Evolutionary conservation across 2,888 invertebrate genomes (phyloP).

Genomic region (Atherix ibis): DNA sequence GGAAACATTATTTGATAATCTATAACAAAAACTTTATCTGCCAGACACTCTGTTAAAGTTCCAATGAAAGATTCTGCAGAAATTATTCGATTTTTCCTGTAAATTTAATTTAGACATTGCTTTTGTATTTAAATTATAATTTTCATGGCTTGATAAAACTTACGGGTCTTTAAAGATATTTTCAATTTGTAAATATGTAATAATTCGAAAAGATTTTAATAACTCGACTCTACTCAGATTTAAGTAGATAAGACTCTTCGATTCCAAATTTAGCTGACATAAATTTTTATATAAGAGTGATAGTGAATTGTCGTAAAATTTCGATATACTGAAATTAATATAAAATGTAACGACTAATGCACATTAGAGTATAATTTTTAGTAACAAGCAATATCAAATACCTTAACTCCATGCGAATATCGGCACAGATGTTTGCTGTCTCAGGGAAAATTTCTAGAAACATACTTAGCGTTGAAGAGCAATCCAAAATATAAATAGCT

Average conservation of each 20-base stretch:
- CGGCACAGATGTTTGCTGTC: constrained; percentile 37
- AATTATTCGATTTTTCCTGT: constrained; percentile 8
- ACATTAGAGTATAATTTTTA: constrained; percentile 4
- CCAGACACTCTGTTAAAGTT: constrained; percentile 35
- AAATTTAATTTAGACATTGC: constrained; percentile 7
- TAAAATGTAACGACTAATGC: too few relatives aligned
- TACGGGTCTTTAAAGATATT: constrained; percentile 27
- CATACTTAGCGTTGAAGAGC: constrained; percentile 47
- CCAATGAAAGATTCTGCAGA: constrained; percentile 22
- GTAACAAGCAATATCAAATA: constrained; percentile 16
- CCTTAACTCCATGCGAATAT: constrained; percentile 42
- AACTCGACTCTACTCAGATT: constrained; percentile 32
- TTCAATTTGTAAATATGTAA: constrained; percentile 29
- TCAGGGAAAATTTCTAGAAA: constrained; percentile 52
- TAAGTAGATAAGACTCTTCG: constrained; percentile 23
- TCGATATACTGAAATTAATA: constrained; percentile 45
- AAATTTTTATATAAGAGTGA: constrained; percentile 52
- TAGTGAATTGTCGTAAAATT: constrained; percentile 59
- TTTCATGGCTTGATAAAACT: constrained; percentile 17
- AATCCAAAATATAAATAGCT: constrained; percentile 51
- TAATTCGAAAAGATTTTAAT: constrained; percentile 31
- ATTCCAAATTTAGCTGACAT: constrained; percentile 24
- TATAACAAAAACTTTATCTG: constrained; percentile 42
- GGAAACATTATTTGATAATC: constrained; percentile 55
- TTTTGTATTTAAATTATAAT: not conserved